Base-by-base conservation (phyloP, 2,888 invertebrate genomes). In the Scaptomyza tumidula region DNA sequence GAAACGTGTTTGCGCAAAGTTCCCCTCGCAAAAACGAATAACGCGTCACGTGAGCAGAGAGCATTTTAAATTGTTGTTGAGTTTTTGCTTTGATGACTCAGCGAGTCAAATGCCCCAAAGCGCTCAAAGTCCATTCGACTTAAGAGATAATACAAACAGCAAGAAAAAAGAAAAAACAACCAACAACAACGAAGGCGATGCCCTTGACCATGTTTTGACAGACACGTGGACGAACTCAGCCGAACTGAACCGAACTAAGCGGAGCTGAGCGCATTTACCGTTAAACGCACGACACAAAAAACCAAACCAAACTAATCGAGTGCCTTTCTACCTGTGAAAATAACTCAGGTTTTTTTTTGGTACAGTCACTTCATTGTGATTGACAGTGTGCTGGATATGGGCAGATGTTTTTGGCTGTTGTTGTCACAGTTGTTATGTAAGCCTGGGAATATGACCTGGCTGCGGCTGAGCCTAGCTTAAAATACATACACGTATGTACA, bases 191-290 rank as follows among this genome's bases (percentile, higher is more conserved):
- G 35, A 50, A 57, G 63, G 35, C 60, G 53, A 50, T 82, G 82
- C 69, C 86, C 82, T 85, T 85, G 82, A 80, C 80, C 79, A 82
- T 82, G 64, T 85, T 85, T 77, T 63, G 70, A 71, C 70, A 81
- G 33, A 63, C 44, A 50, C 52, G 63, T 45, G 75, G 65, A 11
- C 37, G 35, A 41, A 0, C 13, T 6, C 33, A 49, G 39, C 58
- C 5, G 13, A 16, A n/a, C 35, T 13, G 50, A 41, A 24, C 24
- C 39, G 13, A 35, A 5, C 13, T 6, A 5, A 39, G 7, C 39
- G 7, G 3, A 14, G 14, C 14, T 41, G 41, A 16, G 41, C 16
- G 41, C 49, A 19, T 44, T 39, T 61, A 72, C 80, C 78, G 80
- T 83, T 81, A 83, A 64, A 44, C 60, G 62, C 39, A 35, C 1